Percentiles rank a stretch among this genome's conserved stretches.
Conservation (phyloP, 2,113 vertebrate genomes). For the Hydropotes inermis region DNA sequence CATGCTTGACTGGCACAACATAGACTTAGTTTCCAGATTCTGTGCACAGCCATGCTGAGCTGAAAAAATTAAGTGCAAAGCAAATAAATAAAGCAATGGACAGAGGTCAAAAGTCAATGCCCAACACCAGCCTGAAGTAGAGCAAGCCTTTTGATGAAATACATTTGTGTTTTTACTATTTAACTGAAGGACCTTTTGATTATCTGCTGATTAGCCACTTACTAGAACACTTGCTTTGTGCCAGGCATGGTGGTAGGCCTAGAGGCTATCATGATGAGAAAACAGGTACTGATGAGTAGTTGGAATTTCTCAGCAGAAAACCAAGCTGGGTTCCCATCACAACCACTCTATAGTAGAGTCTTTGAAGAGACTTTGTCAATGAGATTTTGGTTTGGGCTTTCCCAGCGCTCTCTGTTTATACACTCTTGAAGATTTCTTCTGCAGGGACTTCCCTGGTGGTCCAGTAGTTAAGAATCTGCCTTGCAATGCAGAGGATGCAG, state of each 20-base stretch:
- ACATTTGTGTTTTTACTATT: background rate
- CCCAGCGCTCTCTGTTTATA: background rate
- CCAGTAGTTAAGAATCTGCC: background rate
- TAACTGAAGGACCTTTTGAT: background rate
- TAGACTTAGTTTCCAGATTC: constrained; percentile 44
- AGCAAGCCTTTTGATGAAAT: background rate
- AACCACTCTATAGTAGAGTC: background rate
- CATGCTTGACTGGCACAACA: constrained; percentile 65
- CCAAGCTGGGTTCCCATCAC: background rate
- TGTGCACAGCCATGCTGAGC: background rate
- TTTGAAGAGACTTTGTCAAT: background rate
- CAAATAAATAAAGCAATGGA: constrained; percentile 1
- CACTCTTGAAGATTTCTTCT: background rate
- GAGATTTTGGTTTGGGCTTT: background rate
- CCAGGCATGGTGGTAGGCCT: background rate
- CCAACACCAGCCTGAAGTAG: background rate
- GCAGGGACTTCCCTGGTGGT: background rate
- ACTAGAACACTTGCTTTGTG: background rate
- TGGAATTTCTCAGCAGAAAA: constrained; percentile 10
- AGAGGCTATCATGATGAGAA: background rate
- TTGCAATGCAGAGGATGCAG: background rate
- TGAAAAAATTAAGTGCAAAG: constrained; percentile 21
- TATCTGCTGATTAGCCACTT: background rate
- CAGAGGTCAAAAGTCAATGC: background rate
- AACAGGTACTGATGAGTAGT: background rate